Evolutionary conservation across 30 jellyfish, hydroid and myxozoan genomes (phyloP).

Genomic region (Rhopilema esculentum): DNA sequence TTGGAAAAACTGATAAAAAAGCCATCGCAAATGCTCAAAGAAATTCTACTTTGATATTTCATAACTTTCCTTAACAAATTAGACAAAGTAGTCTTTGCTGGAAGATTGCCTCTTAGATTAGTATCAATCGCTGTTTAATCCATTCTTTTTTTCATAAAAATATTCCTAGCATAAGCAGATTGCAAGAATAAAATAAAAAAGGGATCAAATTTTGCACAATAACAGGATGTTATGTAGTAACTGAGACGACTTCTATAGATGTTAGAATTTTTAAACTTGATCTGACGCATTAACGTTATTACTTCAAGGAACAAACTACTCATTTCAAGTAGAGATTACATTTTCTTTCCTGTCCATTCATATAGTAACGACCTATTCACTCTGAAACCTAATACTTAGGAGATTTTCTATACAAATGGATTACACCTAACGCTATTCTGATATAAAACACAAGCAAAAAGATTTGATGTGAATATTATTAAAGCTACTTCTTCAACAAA

Average conservation of each 20-base stretch:
- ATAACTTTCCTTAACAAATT: not conserved
- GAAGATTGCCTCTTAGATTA: not conserved
- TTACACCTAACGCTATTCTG: not conserved
- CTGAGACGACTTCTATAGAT: not conserved
- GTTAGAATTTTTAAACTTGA: not conserved
- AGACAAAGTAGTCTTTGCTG: not conserved
- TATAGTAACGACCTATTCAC: not conserved
- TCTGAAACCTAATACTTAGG: not conserved
- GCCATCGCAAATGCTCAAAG: not conserved
- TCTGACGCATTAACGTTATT: not conserved
- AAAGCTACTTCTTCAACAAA: not conserved
- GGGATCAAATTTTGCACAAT: not conserved
- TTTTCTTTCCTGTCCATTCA: not conserved
- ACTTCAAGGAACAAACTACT: not conserved
- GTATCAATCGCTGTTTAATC: not conserved
- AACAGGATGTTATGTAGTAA: not conserved
- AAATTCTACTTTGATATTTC: not conserved
- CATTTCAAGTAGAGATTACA: not conserved
- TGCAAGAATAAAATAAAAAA: not conserved
- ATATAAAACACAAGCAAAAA: not conserved
- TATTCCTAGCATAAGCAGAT: not conserved
- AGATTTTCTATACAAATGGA: not conserved
- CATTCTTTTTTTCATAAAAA: not conserved
- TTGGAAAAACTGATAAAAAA: not conserved
- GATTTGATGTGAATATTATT: not conserved